These are phyloP conservation scores for Nothobranchius furzeri DNA, from an alignment of 2,113 vertebrate species.

Conservation along the genomic window DNA sequence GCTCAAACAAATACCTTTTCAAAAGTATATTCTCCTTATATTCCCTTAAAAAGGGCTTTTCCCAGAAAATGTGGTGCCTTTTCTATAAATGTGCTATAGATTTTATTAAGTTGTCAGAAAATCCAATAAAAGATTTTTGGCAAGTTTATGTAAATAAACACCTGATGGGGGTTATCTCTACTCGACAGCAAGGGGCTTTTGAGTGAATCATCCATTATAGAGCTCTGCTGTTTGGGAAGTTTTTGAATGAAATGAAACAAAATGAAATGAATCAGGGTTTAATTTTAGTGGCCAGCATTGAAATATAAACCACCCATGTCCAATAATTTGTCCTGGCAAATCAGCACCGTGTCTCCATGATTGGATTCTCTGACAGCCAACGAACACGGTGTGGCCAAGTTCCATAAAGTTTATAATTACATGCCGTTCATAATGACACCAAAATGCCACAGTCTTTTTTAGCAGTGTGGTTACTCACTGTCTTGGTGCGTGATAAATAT, in stretches of 20 bases:
- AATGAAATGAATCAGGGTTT: conserved; percentile 23
- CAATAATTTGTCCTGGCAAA: conserved; percentile 32
- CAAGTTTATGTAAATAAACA: conserved; percentile 21
- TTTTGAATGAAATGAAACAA: conserved; percentile 22
- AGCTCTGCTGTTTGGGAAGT: conserved; percentile 15
- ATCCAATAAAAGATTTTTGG: too few relatives aligned
- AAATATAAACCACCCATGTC: conserved; percentile 14
- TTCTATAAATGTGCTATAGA: not conserved
- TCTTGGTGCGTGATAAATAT: conserved; percentile 39
- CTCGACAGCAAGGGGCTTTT: conserved; percentile 3
- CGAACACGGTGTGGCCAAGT: conserved; percentile 46
- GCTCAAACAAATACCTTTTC: not conserved
- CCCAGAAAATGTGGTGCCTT: not conserved
- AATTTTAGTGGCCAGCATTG: conserved; percentile 24
- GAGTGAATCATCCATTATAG: conserved; percentile 25
- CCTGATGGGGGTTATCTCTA: conserved; percentile 5
- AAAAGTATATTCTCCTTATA: not conserved
- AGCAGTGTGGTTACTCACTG: conserved; percentile 44
- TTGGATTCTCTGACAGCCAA: conserved; percentile 36
- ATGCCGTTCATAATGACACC: conserved; percentile 35
- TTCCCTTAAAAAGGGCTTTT: not conserved
- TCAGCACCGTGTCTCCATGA: conserved; percentile 27
- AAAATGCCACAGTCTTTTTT: conserved; percentile 40
- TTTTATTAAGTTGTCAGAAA: too few relatives aligned
- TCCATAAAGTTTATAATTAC: conserved; percentile 48